Conservation (phyloP, 2,888 invertebrate genomes). For the Diaphora mendica region DNA sequence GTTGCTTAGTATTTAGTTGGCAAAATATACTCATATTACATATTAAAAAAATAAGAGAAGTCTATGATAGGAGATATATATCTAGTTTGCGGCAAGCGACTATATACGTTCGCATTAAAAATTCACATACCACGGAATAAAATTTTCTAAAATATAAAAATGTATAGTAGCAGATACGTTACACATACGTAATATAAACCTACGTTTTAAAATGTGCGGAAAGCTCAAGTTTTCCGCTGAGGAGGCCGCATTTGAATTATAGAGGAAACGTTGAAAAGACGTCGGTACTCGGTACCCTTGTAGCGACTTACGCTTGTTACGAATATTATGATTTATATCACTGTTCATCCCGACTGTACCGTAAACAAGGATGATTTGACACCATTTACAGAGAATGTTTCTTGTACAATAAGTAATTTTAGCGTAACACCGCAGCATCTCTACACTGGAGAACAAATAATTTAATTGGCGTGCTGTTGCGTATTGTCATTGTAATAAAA, state of each 20-base stretch:
- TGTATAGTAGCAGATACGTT: constrained; percentile 37
- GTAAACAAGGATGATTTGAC: constrained; percentile 73
- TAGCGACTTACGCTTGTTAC: constrained; percentile 60
- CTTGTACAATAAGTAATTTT: constrained; percentile 59
- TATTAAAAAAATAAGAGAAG: neutral
- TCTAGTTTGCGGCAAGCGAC: neutral
- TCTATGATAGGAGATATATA: neutral
- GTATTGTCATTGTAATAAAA: constrained; percentile 82
- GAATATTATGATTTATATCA: constrained; percentile 71
- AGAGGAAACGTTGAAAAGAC: constrained; percentile 53
- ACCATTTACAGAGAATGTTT: constrained; percentile 65
- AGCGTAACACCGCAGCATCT: constrained; percentile 34
- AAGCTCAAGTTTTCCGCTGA: constrained; percentile 54
- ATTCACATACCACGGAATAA: constrained; percentile 11
- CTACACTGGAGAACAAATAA: constrained; percentile 65
- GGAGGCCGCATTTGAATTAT: constrained; percentile 59
- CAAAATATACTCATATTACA: neutral
- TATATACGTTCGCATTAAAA: neutral
- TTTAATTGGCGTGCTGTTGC: constrained; percentile 76
- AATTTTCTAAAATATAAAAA: constrained; percentile 25
- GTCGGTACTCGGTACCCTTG: constrained; percentile 47
- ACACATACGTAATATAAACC: constrained; percentile 44
- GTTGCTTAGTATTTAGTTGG: neutral
- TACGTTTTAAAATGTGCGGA: constrained; percentile 52
- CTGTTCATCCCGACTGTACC: constrained; percentile 45